Evolutionary conservation across 2,113 vertebrate genomes (phyloP), one percentile per base, ranked within the genome.

Genomic region (Regulus satrapa): DNA sequence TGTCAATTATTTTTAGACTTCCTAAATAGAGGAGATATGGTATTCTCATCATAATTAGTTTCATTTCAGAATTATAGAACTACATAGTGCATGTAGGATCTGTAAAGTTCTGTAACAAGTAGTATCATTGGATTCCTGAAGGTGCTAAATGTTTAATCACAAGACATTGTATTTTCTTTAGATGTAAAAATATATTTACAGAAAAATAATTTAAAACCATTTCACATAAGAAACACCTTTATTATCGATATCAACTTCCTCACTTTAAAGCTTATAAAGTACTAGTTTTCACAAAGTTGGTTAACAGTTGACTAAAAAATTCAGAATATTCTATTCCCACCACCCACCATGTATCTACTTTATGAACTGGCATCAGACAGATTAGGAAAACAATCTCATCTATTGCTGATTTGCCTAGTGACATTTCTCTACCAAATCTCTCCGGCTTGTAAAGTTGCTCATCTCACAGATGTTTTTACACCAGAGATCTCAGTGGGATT

Each of bases 291-390:
- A 16, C 51, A 14, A 71, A 51, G 9, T 21, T 49, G 18, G 2
- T 52, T 41, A 71, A 56, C 14, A 69, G 31, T 64, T 56, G 79
- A 51, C 34, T 51, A 52, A 82, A 75, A 79, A 14, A 2, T 41
- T 66, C 25, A 23, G 61, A 75, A 38, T 63, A n/a, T 40, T 68
- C 75, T 55, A 12, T 43, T 26, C 8, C 5, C 9, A 34, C 26
- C 5, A 16, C 4, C 11, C 4, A 4, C 10, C 1, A 1, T 11
- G 4, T 51, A 9, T 46, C 36, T 81, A 13, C 18, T 59, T 66
- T 29, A 48, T 26, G 71, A 91, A 86, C 8, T 6, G 3, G 6
- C 10, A 45, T 45, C 12, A 40, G 45, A 36, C 10, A 49, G 18
- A 67, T 21, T 41, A 67, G 38, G 24, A 82, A 92, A 85, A 55